Conservation (phyloP, 2,113 vertebrate species). For the Cyrtonyx montezumae region DNA sequence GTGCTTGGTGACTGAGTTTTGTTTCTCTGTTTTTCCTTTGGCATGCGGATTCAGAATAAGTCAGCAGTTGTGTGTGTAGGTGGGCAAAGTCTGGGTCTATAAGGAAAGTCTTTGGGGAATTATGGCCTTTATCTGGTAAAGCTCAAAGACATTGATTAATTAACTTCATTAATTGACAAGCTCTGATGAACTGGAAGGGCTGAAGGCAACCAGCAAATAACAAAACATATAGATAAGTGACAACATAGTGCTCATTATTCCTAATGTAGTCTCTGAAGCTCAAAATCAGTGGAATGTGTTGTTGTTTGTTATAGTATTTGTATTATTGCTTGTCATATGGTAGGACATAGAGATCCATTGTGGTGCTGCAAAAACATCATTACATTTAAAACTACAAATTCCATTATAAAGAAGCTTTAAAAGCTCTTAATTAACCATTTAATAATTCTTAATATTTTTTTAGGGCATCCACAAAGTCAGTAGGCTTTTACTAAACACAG, state of each 20-base stretch:
- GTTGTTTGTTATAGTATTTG: not conserved
- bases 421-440: not conserved
- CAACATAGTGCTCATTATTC: not conserved
- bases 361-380: not conserved
- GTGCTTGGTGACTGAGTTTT: not conserved
- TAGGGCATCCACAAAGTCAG: not conserved
- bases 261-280: conserved; percentile 22
- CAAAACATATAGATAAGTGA: not conserved
- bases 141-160: not conserved
- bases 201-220: not conserved
- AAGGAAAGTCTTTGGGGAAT: not conserved
- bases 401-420: not conserved
- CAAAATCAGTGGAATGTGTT: not conserved
- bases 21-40: not conserved
- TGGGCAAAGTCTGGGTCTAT: not conserved
- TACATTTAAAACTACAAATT: not conserved
- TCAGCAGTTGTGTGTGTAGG: not conserved
- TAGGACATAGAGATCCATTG: not conserved
- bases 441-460: not conserved
- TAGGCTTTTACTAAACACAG: not conserved
- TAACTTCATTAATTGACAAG: not conserved
- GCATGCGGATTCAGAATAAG: not conserved
- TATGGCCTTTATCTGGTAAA: not conserved
- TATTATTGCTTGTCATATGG: not conserved
- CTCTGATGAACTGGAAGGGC: not conserved